Evolutionary conservation across 1,140 invertebrate species (phyloP), one percentile per base, ranked within the genome.

Genomic region (Pomacea maculata): DNA sequence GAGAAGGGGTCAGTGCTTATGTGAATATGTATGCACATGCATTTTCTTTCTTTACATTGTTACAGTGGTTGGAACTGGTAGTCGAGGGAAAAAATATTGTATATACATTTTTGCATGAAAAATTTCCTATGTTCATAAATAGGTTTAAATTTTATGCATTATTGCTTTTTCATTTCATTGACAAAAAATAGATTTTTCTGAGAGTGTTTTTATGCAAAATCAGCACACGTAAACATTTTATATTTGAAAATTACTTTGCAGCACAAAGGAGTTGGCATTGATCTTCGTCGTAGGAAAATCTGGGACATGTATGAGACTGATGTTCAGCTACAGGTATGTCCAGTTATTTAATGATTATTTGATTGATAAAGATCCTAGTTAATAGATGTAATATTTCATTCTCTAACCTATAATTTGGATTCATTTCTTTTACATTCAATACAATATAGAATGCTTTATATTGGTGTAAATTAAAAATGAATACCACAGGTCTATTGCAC

Each of bases 251-350:
- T 61, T 14, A 61, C 57, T 78, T 55, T 52, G 15, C 80, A 91
- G 90, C 88, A 91, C 80, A 88, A 87, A n/a, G 98, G 98, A 71
- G 91, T 94, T 86, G 98, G 98, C 29, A 93, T 99, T 84, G 98
- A 99, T 94, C 92, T 99, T 5, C 93, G 97, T 77, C 94, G 93
- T 87, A 93, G 98, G 83, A 96, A 96, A 90, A 96, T 99, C 79
- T 99, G 98, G 98, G 93, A 95, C 85, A 91, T 94, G 70, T 90
- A 88, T 87, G 89, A 87, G 57, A 75, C 86, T 52, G 84, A 86
- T 57, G 87, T 88, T 21, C 68, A 89, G 34, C 83, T 90, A 1
- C 84, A 87, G 84, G 89, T 88, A 83, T 74, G 82, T 61, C 11
- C 11, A 61, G 4, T 61, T 78, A 61, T 61, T 61, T 6, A 61